These are phyloP conservation scores for Volucella zonaria DNA, from an alignment of 2,888 invertebrate genomes.

Conservation along the genomic window DNA sequence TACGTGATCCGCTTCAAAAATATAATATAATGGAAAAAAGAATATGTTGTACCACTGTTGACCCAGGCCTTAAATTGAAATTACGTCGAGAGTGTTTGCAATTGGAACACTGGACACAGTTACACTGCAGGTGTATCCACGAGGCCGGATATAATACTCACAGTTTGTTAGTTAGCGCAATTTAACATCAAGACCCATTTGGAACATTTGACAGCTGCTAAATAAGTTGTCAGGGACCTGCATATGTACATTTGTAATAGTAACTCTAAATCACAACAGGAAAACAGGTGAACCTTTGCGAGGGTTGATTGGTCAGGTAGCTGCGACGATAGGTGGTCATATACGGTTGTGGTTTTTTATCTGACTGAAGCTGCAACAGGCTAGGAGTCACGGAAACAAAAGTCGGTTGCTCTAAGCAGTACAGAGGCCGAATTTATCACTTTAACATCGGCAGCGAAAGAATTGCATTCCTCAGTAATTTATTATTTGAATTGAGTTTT, in stretches of 20 bases:
- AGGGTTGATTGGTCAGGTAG: conserved; percentile 50
- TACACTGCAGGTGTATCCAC: conserved; percentile 47
- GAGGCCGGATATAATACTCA: conserved; percentile 46
- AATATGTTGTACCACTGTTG: conserved; percentile 45
- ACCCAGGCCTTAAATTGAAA: conserved; percentile 39
- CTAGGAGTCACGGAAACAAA: too few species aligned
- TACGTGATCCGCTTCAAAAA: conserved; percentile 16
- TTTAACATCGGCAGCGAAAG: conserved; percentile 42
- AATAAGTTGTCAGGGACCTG: conserved; percentile 58
- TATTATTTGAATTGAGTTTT: too few species aligned
- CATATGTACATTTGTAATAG: conserved; percentile 27
- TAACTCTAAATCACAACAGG: conserved; percentile 32
- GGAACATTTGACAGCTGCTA: conserved; percentile 47
- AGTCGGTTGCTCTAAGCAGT: too few species aligned
- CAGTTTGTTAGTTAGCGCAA: conserved; percentile 49
- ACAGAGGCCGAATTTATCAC: conserved; percentile 21
- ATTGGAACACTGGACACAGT: conserved; percentile 19
- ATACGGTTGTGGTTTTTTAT: conserved; percentile 35
- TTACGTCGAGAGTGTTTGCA: conserved; percentile 18
- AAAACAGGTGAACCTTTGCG: conserved; percentile 36
- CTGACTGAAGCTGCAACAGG: too few species aligned
- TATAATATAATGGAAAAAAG: conserved; percentile 28
- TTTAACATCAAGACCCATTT: conserved; percentile 40
- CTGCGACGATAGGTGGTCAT: conserved; percentile 40
- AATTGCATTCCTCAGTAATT: conserved; percentile 13